Base-by-base conservation (phyloP, 2,797 vertebrate genomes). In the Premnoplex brunnescens region DNA sequence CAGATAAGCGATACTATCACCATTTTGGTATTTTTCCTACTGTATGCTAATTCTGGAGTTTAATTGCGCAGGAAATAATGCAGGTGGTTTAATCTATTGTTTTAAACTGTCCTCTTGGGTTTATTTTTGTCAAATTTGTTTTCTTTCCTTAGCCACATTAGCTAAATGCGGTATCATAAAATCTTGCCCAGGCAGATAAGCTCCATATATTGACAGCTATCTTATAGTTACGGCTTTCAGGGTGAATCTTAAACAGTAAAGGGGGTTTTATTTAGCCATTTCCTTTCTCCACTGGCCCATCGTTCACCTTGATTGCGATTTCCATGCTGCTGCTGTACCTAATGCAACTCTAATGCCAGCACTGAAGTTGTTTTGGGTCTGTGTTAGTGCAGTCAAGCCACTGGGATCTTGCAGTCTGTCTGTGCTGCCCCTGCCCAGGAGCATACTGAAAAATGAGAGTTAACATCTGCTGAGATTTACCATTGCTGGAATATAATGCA, bases 1-100 rank as follows among this genome's bases (percentile, higher is more conserved):
- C 78, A 96, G 94, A 96, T 96, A 85, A 96, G 89, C 83, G 92
- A 96, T 96, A 30, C 75, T 95, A 96, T 97, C 95, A 68, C 89
- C 79, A 7, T 83, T 96, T 94, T 82, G 85, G 59, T 87, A 52
- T 88, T 84, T 96, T 97, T 96, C 96, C 77, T 94, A 64, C 83
- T 94, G 85, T 97, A 76, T 95, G 64, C 59, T 97, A 82, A 95
- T 97, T 97, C 88, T 90, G 64, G 95, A 95, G 83, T 96, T 95
- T 96, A 96, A 89, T 95, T 95, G 93, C 82, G 67, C 24, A 8
- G 77, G 85, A 93, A 81, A 95, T 74, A 86, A 56, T 89, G 89
- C 88, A 82, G 87, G 94, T 92, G 85, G 74, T 92, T 94, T 52
- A 88, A 86, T 87, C 84, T 95, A 46, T 95, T 97, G 78, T 97